Evolutionary conservation across 2,888 invertebrate species (phyloP).

Genomic region (Epinotia brunnichana): DNA sequence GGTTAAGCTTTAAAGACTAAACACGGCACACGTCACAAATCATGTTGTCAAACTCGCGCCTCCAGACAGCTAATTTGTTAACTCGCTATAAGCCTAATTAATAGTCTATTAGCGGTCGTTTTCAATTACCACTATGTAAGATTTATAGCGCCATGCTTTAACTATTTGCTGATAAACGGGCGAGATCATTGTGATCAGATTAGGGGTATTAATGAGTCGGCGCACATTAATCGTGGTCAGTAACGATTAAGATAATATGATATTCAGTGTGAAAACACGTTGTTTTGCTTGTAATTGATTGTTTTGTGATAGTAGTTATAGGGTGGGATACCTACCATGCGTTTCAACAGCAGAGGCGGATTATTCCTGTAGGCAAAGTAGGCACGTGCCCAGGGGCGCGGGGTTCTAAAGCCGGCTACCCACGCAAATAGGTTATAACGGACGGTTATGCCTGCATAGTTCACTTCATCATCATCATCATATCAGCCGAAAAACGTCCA

Average conservation of each 20-base stretch:
- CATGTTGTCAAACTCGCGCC: constrained; percentile 48
- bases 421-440: no score
- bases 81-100: constrained; percentile 77
- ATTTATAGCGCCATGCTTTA: constrained; percentile 68
- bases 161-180: constrained; percentile 66
- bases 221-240: constrained; percentile 44
- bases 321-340: no score
- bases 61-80: constrained; percentile 71
- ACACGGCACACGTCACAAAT: constrained; percentile 37
- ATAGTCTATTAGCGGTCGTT: constrained; percentile 76
- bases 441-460: no score
- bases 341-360: no score
- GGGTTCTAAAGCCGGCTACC: no score
- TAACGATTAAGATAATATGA: constrained; percentile 37
- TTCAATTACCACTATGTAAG: constrained; percentile 77
- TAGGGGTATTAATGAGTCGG: constrained; percentile 58
- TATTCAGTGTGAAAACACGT: constrained; percentile 32
- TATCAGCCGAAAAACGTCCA: no score
- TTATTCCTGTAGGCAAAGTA: no score
- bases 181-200: constrained; percentile 64
- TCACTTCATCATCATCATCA: no score
- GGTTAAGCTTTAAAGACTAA: constrained; percentile 23
- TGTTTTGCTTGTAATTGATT: constrained; percentile 32
- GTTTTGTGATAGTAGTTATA: background rate
- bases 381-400: no score